Percentiles rank a stretch among this genome's conserved stretches.
phyloP scores from a whole-genome alignment of 2,113 vertebrate genomes.

The Mystacornis crossleyi region DNA sequence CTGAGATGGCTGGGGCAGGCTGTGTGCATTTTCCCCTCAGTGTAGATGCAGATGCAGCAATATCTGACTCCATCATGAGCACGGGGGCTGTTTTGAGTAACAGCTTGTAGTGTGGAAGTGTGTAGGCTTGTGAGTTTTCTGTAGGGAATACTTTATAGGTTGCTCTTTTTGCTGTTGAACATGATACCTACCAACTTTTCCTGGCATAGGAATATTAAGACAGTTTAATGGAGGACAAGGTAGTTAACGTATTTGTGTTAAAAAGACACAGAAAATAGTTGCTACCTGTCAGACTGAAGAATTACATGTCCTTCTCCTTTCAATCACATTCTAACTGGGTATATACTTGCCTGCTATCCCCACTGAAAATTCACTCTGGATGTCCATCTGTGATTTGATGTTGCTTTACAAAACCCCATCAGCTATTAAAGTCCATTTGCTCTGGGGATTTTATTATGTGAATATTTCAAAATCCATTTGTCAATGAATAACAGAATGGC shows the following conservation, averaged over 20 bases:
- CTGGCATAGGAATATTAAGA: neutral
- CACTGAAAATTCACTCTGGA: neutral
- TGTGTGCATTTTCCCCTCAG: neutral
- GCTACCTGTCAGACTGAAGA: neutral
- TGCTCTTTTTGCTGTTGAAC: neutral
- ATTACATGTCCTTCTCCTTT: neutral
- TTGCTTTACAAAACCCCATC: neutral
- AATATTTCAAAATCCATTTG: conserved; percentile 44
- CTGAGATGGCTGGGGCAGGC: neutral
- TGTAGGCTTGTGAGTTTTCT: neutral
- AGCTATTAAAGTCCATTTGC: neutral
- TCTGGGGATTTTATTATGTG: conserved; percentile 21
- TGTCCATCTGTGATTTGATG: neutral
- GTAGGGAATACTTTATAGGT: neutral
- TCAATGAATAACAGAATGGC: neutral
- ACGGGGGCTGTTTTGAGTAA: neutral
- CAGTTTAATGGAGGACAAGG: neutral
- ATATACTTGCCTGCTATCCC: too few relatives aligned
- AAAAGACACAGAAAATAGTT: neutral
- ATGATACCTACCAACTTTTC: neutral
- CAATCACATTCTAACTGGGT: neutral
- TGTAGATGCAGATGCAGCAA: neutral
- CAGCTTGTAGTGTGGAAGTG: neutral
- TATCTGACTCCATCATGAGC: neutral
- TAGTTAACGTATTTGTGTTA: neutral